Base-by-base conservation (phyloP, 2,888 invertebrate species). In the Ophion ellenae region DNA sequence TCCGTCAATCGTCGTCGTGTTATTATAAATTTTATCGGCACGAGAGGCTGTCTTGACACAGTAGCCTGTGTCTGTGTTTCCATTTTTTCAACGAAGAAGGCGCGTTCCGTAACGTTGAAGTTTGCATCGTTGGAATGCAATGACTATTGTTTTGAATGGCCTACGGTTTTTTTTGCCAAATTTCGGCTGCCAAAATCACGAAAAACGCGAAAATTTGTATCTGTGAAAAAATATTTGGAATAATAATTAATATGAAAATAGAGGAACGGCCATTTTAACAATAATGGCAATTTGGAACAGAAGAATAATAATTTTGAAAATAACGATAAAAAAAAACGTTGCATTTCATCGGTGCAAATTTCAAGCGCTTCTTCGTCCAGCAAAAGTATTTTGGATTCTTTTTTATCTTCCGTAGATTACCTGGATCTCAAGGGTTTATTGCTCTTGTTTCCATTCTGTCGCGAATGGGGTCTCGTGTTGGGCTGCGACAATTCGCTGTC, bases 401-500 rank as follows among this genome's bases (percentile, higher is more conserved):
- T 57, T 74, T n/a, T 36, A 9, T 71, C n/a, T 78, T 70, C 78
- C 82, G 17, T 59, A 77, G 5, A 77, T 77, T 91, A 92, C 92
- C 92, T 92, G 88, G 92, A 91, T 78, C 92, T 91, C 87, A 90
- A 82, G 53, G 90, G 89, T 85, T 92, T 92, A 5, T 14, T 53
- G 84, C 85, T 85, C 81, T 92, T 92, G 79, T 83, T 88, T 66
- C 88, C 90, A 47, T 90, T 90, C 83, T 93, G 93, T 64, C 93
- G 89, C 53, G 94, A 94, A 70, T 92, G 92, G 59, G 94, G 93
- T 86, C 94, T 92, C 53, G 93, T 93, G 90, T 93, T 93, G 75
- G 94, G 92, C 88, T 94, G 94, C 10, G 95, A 95, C 84, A 95
- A 93, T 90, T 95, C 95, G 66, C 95, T 95, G 91, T 95, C 95